phyloP scores from a whole-genome alignment of 2,888 invertebrate species.

The Lasioglossum vierecki region DNA sequence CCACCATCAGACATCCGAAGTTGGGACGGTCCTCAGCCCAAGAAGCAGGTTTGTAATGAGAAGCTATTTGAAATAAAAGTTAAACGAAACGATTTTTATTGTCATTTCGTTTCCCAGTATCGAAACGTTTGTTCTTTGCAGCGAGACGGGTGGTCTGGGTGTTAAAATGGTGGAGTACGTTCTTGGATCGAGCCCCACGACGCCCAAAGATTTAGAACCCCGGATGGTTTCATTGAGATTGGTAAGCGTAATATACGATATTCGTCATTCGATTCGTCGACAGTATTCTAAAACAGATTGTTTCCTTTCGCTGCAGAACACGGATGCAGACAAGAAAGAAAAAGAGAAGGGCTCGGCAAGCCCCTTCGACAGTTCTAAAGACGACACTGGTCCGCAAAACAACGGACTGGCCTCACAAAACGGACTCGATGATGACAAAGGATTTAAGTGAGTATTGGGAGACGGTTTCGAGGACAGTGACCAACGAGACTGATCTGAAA shows the following conservation, averaged over 20 bases:
- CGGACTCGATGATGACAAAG: conserved; percentile 94
- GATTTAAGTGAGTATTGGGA: conserved; percentile 91
- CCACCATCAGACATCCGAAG: conserved; percentile 82
- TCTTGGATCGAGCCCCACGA: conserved; percentile 95
- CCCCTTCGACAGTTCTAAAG: conserved; percentile 86
- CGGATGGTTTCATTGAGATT: conserved; percentile 82
- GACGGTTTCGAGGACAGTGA: neutral
- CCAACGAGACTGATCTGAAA: neutral
- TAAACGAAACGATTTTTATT: neutral
- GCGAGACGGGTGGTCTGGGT: conserved; percentile 95
- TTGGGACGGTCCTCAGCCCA: conserved; percentile 82
- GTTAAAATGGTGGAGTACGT: conserved; percentile 99
- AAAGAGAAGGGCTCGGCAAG: conserved; percentile 86
- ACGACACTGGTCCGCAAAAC: conserved; percentile 85
- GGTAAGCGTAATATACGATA: conserved; percentile 73
- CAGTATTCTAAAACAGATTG: neutral
- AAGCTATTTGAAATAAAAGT: neutral
- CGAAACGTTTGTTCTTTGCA: conserved; percentile 80
- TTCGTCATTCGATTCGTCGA: neutral
- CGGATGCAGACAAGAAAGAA: conserved; percentile 84
- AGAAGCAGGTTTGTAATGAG: conserved; percentile 80
- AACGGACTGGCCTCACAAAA: conserved; percentile 87
- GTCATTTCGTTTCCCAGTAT: neutral
- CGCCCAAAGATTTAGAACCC: conserved; percentile 82
- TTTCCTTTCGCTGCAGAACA: conserved; percentile 73